Percentiles rank a stretch among this genome's conserved stretches.
These are phyloP conservation scores for Enteromius thamalakanensis DNA, from an alignment of 2,797 vertebrate genomes.

Conservation along the genomic window DNA sequence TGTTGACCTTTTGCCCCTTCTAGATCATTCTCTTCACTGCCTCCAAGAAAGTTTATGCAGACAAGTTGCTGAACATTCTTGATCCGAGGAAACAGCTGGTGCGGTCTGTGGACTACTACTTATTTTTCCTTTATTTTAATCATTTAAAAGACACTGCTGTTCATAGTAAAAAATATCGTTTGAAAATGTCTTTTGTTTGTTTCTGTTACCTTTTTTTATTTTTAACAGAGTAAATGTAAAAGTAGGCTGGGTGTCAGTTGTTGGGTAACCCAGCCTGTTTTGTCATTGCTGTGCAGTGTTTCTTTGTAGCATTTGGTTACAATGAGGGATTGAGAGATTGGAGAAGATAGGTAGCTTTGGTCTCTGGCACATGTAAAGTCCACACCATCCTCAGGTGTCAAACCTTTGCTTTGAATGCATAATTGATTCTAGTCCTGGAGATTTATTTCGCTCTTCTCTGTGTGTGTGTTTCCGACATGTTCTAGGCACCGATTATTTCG, in stretches of 20 bases:
- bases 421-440: conserved; percentile 58
- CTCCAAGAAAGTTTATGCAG: conserved; percentile 98
- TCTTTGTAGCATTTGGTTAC: conserved; percentile 47
- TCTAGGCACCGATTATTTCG: conserved; percentile 94
- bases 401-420: conserved; percentile 68
- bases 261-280: conserved; percentile 36
- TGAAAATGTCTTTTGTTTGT: neutral
- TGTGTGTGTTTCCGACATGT: conserved; percentile 41
- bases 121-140: conserved; percentile 14
- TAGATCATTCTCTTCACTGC: conserved; percentile 99
- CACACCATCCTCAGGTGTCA: conserved; percentile 62
- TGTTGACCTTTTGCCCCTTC: neutral
- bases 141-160: neutral
- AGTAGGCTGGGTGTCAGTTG: conserved; percentile 2
- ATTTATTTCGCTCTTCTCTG: conserved; percentile 19
- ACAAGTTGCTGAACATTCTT: conserved; percentile 97
- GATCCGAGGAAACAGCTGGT: conserved; percentile 98
- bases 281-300: conserved; percentile 23
- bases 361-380: conserved; percentile 13
- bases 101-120: conserved; percentile 77
- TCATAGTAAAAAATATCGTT: neutral
- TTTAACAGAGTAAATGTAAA: neutral
- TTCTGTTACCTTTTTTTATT: conserved; percentile 5
- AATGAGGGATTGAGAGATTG: conserved; percentile 40
- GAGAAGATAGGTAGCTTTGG: conserved; percentile 17